Base-by-base conservation (phyloP, 2,888 invertebrate species). In the Drosophila prolongata region DNA sequence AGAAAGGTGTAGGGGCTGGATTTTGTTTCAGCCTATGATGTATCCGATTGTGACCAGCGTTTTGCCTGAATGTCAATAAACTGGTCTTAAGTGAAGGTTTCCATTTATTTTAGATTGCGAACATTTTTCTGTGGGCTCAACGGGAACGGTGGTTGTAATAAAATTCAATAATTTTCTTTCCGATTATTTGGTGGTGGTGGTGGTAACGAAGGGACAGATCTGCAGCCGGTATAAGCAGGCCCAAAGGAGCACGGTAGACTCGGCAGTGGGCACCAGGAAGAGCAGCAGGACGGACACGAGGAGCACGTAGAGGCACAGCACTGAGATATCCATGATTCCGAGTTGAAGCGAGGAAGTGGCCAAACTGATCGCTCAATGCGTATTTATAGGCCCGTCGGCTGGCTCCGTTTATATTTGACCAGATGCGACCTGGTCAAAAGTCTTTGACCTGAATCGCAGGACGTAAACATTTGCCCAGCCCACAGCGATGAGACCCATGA, bases 381-480 rank as follows among this genome's bases (percentile, higher is more conserved):
- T 43, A 72, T 73, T 70, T 70, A 70, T 70, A 70, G n/a, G 19
- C 72, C 1, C 19, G 4, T 24, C 30, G 19, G 19, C 14, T 16
- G 5, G 42, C 35, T 10, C 6, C 30, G 24, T 5, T 14, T 30
- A 11, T 61, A 37, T 61, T 61, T 61, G 47, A 43, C 13, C 69
- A 61, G 42, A 42, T 54, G 64, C 44, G 6, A 37, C 68, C 52
- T 27, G 40, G 40, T 5, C 38, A 9, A 27, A 37, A 69, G 77
- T 55, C 64, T 70, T 82, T 85, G 86, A 88, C 86, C 86, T 53
- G 64, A 43, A 69, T 79, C 44, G 42, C 8, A 54, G 16, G 24
- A 13, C 11, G 11, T 24, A 79, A 76, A 61, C 58, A 81, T 56
- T 75, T 57, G 49, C 9, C 5, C 55, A 60, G 55, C 44, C 30